These are phyloP conservation scores for Drosophila anomalata DNA, from an alignment of 2,888 invertebrate species.

Conservation along the genomic window DNA sequence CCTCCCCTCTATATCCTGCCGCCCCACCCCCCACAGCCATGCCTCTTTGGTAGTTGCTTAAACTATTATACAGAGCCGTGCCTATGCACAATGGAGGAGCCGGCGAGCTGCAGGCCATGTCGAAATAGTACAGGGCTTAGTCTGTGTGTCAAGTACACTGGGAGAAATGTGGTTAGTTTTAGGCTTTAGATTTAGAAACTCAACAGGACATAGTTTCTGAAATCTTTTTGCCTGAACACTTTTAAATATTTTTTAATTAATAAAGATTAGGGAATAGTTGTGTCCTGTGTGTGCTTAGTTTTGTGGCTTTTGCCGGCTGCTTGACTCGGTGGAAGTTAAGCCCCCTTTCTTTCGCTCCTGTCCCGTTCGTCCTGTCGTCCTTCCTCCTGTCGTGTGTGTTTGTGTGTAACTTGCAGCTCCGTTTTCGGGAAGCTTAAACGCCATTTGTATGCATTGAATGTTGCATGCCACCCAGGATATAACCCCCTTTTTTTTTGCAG, in stretches of 20 bases:
- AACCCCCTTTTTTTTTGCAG: background rate
- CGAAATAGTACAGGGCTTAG: slow-evolving; percentile 25
- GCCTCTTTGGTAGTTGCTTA: slow-evolving; percentile 21
- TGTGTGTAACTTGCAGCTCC: slow-evolving; percentile 46
- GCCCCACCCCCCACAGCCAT: slow-evolving; percentile 1
- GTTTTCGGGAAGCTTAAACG: slow-evolving; percentile 76
- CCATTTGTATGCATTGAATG: slow-evolving; percentile 82
- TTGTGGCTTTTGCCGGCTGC: slow-evolving; percentile 77
- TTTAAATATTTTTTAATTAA: too few species aligned
- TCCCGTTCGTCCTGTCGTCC: slow-evolving; percentile 28
- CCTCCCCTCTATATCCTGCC: slow-evolving; percentile 12
- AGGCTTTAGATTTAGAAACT: background rate
- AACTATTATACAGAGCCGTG: slow-evolving; percentile 68
- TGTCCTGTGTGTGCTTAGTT: slow-evolving; percentile 47
- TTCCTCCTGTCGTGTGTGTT: slow-evolving; percentile 41
- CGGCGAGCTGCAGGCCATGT: slow-evolving; percentile 48
- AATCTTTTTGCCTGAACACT: background rate
- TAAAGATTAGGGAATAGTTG: too few species aligned
- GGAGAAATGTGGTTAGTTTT: background rate
- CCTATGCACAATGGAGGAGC: slow-evolving; percentile 62
- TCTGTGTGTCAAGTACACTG: slow-evolving; percentile 14
- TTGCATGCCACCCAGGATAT: slow-evolving; percentile 60
- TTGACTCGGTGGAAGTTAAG: slow-evolving; percentile 71
- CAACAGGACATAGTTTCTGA: background rate
- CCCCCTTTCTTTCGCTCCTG: background rate